phyloP scores from a whole-genome alignment of 1,140 invertebrate species.

The Cydia splendana region DNA sequence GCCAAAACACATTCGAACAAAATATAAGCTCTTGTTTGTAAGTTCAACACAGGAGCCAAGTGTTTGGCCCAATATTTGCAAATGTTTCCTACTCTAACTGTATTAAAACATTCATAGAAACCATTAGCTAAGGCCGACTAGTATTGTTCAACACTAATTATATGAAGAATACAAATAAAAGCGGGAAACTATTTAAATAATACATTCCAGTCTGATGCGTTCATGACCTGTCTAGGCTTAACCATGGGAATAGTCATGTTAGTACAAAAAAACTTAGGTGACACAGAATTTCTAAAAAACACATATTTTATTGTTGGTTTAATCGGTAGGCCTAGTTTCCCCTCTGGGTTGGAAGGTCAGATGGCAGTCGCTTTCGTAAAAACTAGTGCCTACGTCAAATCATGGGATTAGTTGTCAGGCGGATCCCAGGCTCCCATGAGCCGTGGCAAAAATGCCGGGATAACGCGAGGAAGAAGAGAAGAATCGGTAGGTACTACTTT shows the following conservation, averaged over 20 bases:
- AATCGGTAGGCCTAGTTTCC: no score
- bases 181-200: not conserved
- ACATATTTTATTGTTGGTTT: no score
- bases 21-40: not conserved
- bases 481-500: no score
- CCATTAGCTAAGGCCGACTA: constrained; percentile 7
- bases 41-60: not conserved
- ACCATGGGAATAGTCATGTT: not conserved
- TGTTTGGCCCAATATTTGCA: constrained; percentile 8
- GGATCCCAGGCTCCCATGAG: no score
- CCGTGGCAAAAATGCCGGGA: no score
- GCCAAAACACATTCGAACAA: not conserved
- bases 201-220: not conserved
- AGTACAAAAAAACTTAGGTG: no score
- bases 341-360: no score
- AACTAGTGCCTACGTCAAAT: no score
- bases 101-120: not conserved
- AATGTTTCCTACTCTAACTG: constrained; percentile 4
- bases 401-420: no score
- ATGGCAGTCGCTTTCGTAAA: no score
- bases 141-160: constrained; percentile 6
- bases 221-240: not conserved
- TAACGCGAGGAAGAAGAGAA: no score
- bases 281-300: no score
- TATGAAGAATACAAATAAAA: not conserved